Evolutionary conservation across 2,888 invertebrate species (phyloP).

Genomic region (Panzeria rudis): DNA sequence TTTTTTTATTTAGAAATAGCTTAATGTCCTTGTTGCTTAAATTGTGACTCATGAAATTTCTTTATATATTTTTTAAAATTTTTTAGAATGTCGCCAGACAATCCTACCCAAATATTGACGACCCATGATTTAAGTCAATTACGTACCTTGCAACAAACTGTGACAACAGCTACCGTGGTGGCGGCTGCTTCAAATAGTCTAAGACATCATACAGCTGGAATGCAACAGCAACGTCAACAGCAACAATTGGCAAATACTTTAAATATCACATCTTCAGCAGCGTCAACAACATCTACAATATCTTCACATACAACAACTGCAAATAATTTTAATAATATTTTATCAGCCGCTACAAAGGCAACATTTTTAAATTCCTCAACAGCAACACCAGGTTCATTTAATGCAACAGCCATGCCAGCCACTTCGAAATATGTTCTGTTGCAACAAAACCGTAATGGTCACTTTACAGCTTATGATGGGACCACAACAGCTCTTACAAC

Average conservation of each 20-base stretch:
- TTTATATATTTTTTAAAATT: constrained; percentile 58
- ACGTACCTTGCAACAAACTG: constrained; percentile 78
- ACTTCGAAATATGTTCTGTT: constrained; percentile 82
- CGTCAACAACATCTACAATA: constrained; percentile 50
- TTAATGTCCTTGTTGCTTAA: background rate
- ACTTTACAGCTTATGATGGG: constrained; percentile 78
- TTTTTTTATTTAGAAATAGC: no score
- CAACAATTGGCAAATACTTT: constrained; percentile 49
- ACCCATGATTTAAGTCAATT: constrained; percentile 79
- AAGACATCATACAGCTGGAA: constrained; percentile 50
- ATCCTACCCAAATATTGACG: constrained; percentile 80
- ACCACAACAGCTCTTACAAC: constrained; percentile 64
- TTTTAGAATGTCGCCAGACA: constrained; percentile 84
- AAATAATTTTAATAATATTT: constrained; percentile 62
- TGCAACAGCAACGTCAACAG: constrained; percentile 50
- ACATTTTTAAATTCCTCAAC: constrained; percentile 57
- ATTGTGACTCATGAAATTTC: constrained; percentile 29
- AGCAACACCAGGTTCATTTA: constrained; percentile 56
- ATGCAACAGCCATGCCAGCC: constrained; percentile 74
- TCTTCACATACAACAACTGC: constrained; percentile 43
- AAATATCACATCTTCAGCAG: constrained; percentile 47
- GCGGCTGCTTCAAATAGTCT: constrained; percentile 71
- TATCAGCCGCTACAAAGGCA: constrained; percentile 61
- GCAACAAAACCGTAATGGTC: constrained; percentile 81
- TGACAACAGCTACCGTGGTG: constrained; percentile 74